phyloP scores from a whole-genome alignment of 2,888 invertebrate genomes.

The Hofmannophila pseudospretella region DNA sequence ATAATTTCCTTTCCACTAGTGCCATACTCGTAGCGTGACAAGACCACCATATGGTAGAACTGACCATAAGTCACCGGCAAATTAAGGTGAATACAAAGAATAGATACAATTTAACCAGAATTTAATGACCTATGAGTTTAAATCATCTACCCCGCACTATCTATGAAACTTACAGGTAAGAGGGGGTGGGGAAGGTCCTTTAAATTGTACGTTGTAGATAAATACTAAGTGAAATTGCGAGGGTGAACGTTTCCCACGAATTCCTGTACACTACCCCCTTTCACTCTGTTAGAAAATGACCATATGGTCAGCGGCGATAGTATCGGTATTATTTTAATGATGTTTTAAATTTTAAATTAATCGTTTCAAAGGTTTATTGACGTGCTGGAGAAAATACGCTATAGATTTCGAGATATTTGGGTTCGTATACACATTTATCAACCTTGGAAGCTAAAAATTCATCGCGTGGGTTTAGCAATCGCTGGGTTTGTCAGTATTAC shows the following conservation, averaged over 20 bases:
- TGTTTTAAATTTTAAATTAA: not conserved
- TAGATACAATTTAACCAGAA: conserved; percentile 26
- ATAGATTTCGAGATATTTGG: too few relatives aligned
- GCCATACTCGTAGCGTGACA: conserved; percentile 27
- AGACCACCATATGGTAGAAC: conserved; percentile 43
- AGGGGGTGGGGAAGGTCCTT: too few relatives aligned
- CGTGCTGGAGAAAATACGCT: conserved; percentile 3
- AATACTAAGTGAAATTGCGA: conserved; percentile 35
- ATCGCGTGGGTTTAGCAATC: too few relatives aligned
- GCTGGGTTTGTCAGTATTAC: too few relatives aligned
- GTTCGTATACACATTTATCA: too few relatives aligned
- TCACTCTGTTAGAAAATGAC: conserved; percentile 2
- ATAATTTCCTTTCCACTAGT: not conserved
- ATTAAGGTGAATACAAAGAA: conserved; percentile 49
- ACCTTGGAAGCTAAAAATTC: too few relatives aligned
- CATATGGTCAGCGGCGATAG: conserved; percentile 9
- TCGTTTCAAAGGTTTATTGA: conserved; percentile 1
- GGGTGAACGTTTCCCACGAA: conserved; percentile 69
- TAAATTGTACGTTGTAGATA: not conserved
- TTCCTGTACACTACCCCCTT: conserved; percentile 46
- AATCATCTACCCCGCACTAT: not conserved
- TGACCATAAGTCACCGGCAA: conserved; percentile 70
- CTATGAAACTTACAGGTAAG: too few relatives aligned
- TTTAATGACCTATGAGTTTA: not conserved
- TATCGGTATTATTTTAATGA: conserved; percentile 2